Evolutionary conservation across 2,888 invertebrate species (phyloP), one percentile per base, ranked within the genome.

Genomic region (Gandaritis pyraliata): DNA sequence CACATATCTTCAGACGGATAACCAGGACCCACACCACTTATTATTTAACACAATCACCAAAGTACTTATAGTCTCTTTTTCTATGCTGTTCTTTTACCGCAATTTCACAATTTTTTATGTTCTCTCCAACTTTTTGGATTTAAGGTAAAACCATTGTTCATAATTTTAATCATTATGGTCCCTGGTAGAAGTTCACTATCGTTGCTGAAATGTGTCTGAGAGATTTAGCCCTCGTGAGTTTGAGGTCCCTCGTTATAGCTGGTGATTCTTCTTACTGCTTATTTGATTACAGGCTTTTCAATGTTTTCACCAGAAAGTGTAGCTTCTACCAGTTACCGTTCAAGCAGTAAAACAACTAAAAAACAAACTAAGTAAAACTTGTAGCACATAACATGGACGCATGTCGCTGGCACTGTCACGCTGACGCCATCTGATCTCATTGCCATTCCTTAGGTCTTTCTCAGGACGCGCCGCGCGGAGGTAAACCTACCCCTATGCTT

Each of bases 371-470:
- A n/a, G n/a, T n/a, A n/a, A 74, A 70, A 63, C 61, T 65, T 69
- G 65, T 74, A 75, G 84, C 87, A 87, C 87, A 77, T 80, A 54
- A 62, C 58, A 62, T 80, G 77, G 80, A 76, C 81, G 91, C 90
- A 91, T 91, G 90, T 73, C 79, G 88, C 87, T 85, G 80, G 87
- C 90, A 89, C 87, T 69, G 69, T 82, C 83, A 83, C 80, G 83
- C 85, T 81, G 79, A 80, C 74, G 73, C 81, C 86, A 86, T 85
- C 72, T 85, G 83, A 85, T 90, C 86, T 90, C 91, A 91, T 90
- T 89, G 83, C 77, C 76, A 81, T 90, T 92, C 86, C 91, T 88
- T 92, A 92, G 92, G 92, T 92, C 92, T 92, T 91, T 92, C 92
- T 92, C 92, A 91, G 92, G 92, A 86, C 83, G 77, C 86, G 77